Evolutionary conservation across 2,888 invertebrate species (phyloP), one percentile per base, ranked within the genome.

Genomic region (Hirtodrosophila confusa): DNA sequence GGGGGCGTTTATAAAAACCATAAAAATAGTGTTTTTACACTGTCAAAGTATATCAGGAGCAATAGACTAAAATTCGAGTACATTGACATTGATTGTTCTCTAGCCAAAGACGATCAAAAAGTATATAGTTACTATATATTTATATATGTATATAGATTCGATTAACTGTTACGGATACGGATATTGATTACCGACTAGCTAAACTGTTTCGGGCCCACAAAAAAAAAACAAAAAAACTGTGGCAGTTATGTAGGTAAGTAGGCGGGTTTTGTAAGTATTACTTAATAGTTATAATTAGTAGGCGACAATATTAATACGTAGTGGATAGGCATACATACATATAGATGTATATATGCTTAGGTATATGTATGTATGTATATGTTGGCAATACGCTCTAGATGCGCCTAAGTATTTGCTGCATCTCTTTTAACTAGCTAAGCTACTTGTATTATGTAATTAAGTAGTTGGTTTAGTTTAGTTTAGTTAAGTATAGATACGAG

Each of bases 51-150:
- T 90, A 90, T 90, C 90, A 89, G 87, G 90, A 90, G 90, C 76
- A 90, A 90, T 89, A 90, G 90, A 90, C 90, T 90, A 90, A 89
- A 89, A 89, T 90, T 90, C 90, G 89, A 90, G 90, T 90, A 90
- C 85, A 80, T 88, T 88, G 75, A 83, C 74, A 63, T 78, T 80
- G 69, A 62, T 74, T 74, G 50, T 72, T 78, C 51, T 75, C 74
- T 84, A 83, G 82, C 86, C 83, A 82, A 83, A 72, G 57, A 74
- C 65, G 69, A 73, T 60, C 39, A 44, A 65, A 65, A 54, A 47
- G 43, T 36, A 55, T 23, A 50, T 53, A 9, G 17, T n/a, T 37
- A 49, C 48, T 17, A 62, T 48, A 44, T 40, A 55, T 44, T 35
- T 54, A 43, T 43, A 48, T n/a, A 33, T 41, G 27, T 44, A 56